These are phyloP conservation scores for Parnassius mnemosyne DNA, from an alignment of 2,888 invertebrate genomes.

Conservation along the genomic window DNA sequence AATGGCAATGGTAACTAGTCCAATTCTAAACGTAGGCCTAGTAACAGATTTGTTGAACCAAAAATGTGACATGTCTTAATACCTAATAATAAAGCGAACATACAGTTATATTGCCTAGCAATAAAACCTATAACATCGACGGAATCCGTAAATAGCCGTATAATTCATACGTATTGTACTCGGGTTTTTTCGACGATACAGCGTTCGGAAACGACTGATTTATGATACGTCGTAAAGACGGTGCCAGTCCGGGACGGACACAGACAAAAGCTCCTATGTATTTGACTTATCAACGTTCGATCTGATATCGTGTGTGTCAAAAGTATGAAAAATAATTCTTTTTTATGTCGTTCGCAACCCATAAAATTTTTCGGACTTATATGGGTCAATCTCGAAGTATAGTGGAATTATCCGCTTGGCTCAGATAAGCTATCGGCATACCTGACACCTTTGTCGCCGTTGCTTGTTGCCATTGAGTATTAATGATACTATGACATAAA, in stretches of 20 bases:
- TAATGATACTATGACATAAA: too few relatives aligned
- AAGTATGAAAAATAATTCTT: not conserved
- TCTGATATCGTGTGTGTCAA: slow-evolving; percentile 9
- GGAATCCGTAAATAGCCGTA: slow-evolving; percentile 18
- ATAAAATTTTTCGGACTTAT: too few relatives aligned
- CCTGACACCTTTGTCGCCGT: too few relatives aligned
- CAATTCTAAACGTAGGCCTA: too few relatives aligned
- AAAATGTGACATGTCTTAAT: not conserved
- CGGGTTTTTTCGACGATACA: slow-evolving; percentile 18
- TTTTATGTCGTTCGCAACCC: too few relatives aligned
- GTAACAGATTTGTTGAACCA: too few relatives aligned
- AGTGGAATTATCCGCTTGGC: too few relatives aligned
- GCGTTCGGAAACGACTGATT: slow-evolving; percentile 27
- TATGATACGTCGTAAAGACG: slow-evolving; percentile 23
- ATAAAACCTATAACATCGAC: slow-evolving; percentile 19
- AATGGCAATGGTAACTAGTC: too few relatives aligned
- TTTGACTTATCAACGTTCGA: slow-evolving; percentile 11
- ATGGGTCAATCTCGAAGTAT: too few relatives aligned
- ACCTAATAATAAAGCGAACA: slow-evolving; percentile 3
- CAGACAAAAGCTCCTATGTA: slow-evolving; percentile 12
- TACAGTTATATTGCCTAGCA: slow-evolving; percentile 12
- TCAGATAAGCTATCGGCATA: too few relatives aligned
- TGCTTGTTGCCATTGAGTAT: too few relatives aligned
- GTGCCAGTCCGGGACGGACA: slow-evolving; percentile 23
- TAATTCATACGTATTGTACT: slow-evolving; percentile 19